A percentile compares a stretch with the other conserved stretches of the same genome.
Evolutionary conservation across 2,113 vertebrate species (phyloP).

Genomic region (Lepisosteus osseus): DNA sequence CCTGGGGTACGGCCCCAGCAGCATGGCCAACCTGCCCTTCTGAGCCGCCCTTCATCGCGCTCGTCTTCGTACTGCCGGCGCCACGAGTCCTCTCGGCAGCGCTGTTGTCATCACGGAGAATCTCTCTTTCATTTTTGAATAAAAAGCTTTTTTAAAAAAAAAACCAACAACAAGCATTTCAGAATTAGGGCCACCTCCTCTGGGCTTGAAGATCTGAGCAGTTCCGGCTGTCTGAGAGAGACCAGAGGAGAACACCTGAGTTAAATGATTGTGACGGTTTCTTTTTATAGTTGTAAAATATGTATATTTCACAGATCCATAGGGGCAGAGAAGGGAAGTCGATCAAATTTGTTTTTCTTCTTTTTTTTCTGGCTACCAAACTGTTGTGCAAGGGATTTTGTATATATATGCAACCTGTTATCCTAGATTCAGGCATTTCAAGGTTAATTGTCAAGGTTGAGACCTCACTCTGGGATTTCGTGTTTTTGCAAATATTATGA

Average conservation of each 20-base stretch:
- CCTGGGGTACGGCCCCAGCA: conserved; percentile 83
- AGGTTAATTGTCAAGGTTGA: too few relatives aligned
- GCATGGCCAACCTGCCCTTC: conserved; percentile 91
- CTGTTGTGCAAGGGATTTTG: conserved; percentile 61
- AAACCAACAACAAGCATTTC: conserved; percentile 14
- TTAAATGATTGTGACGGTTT: conserved; percentile 57
- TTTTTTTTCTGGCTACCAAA: conserved; percentile 66
- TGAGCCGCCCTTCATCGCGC: conserved; percentile 43
- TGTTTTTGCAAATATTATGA: too few relatives aligned
- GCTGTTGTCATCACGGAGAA: too few relatives aligned
- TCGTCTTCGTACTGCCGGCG: background rate
- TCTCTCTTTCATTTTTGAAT: too few relatives aligned
- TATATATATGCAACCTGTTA: conserved; percentile 28
- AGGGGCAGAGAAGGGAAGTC: conserved; percentile 46
- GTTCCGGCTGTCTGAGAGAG: too few relatives aligned
- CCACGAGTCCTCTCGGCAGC: background rate
- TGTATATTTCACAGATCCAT: conserved; percentile 65
- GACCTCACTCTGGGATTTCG: too few relatives aligned
- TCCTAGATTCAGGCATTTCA: too few relatives aligned
- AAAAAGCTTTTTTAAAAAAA: too few relatives aligned
- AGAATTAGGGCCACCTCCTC: background rate
- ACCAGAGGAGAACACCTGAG: background rate
- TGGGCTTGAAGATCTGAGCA: conserved; percentile 30
- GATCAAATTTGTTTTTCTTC: conserved; percentile 61
- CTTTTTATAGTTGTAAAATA: conserved; percentile 71